Evolutionary conservation across 2,888 invertebrate genomes (phyloP), one percentile per base, ranked within the genome.

Genomic region (Erebia aethiops): DNA sequence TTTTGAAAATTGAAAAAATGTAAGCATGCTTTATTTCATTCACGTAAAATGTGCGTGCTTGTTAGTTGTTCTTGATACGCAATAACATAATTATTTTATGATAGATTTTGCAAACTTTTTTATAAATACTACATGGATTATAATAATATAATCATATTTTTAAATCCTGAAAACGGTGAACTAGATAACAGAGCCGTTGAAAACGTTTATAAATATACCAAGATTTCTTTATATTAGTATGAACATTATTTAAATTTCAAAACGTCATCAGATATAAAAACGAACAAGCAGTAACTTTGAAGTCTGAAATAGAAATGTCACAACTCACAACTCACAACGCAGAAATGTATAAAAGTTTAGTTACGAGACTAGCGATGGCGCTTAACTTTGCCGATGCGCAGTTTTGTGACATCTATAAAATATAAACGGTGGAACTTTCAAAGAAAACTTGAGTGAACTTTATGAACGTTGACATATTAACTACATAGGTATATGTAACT

Each of bases 221-320:
- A 64, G 54, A 62, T 67, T 69, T 52, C 60, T 67, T 61, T 60
- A 52, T 35, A 69, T 65, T 57, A 21, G 43, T 67, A 69, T 62
- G 57, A 64, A 70, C 63, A 71, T 67, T 49, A 64, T 54, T 66
- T 70, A 65, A 66, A 69, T 51, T 72, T 64, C 52, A 68, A 71
- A 67, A 71, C 64, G 35, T 69, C 67, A 69, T 67, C 68, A 60
- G 70, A 71, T 67, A 49, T 62, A 71, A 72, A 75, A 73, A 74
- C 72, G 75, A 77, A 80, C 80, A 81, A 79, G 73, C 71, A 79
- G 78, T 77, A 81, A 84, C 85, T 87, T 85, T 82, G 81, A 87
- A 84, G 84, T 83, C 83, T 71, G 77, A 82, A 85, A 84, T 82
- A 81, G 82, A 85, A 80, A 83, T 86, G 88, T 89, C 88, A 87